Evolutionary conservation across 2,113 vertebrate genomes (phyloP).

Genomic region (Gorilla gorilla): DNA sequence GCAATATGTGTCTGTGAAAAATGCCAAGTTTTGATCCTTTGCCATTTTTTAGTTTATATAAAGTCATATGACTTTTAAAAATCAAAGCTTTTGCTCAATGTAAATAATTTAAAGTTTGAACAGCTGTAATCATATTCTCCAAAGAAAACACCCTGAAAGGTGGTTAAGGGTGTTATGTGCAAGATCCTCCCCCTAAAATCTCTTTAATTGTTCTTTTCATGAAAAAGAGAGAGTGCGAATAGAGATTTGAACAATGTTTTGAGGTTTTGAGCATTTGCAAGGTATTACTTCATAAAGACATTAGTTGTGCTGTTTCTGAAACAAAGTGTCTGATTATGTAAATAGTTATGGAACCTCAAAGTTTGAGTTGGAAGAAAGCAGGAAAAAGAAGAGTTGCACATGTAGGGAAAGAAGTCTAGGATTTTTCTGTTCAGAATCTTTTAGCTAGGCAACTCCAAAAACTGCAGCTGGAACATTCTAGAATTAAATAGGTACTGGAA

Average conservation of each 20-base stretch:
- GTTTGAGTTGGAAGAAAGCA: constrained; percentile 17
- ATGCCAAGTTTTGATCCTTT: constrained; percentile 37
- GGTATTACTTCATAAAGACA: neutral
- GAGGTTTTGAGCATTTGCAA: constrained; percentile 23
- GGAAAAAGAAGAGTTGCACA: constrained; percentile 31
- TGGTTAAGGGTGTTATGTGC: neutral
- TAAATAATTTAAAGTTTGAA: constrained; percentile 65
- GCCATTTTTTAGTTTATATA: constrained; percentile 40
- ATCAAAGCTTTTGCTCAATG: constrained; percentile 33
- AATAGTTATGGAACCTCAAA: neutral
- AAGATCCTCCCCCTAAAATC: constrained; percentile 35
- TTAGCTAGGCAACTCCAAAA: neutral
- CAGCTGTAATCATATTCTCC: constrained; percentile 47
- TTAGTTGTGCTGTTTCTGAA: constrained; percentile 38
- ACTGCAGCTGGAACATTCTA: neutral
- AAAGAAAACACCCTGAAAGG: constrained; percentile 53
- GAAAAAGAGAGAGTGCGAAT: neutral
- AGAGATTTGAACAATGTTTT: constrained; percentile 30
- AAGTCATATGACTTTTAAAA: constrained; percentile 49
- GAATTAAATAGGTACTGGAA: neutral
- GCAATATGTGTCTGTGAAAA: neutral
- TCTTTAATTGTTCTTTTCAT: constrained; percentile 47
- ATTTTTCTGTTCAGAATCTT: constrained; percentile 37
- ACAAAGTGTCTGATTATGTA: constrained; percentile 20
- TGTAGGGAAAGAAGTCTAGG: neutral